These are phyloP conservation scores for Priapulus caudatus DNA, from an alignment of 2,888 invertebrate genomes.

Conservation along the genomic window DNA sequence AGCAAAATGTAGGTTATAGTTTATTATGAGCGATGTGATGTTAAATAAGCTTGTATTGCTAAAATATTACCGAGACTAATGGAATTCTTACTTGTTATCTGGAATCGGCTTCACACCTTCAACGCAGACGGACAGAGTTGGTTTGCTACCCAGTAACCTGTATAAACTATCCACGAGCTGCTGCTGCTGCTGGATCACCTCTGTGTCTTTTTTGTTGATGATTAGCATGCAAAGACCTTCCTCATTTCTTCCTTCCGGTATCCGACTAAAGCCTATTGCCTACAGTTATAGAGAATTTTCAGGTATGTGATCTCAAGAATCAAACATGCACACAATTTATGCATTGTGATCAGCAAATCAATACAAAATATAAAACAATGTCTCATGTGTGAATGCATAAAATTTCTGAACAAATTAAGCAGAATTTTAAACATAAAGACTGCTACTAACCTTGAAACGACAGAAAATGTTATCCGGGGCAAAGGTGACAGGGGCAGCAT, in stretches of 20 bases:
- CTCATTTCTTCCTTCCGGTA: slow-evolving; percentile 74
- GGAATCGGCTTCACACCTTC: slow-evolving; percentile 64
- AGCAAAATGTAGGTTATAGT: too few species aligned
- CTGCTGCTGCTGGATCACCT: slow-evolving; percentile 61
- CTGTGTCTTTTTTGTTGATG: slow-evolving; percentile 67
- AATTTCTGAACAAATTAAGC: too few species aligned
- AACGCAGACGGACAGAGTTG: slow-evolving; percentile 63
- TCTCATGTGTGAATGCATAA: too few species aligned
- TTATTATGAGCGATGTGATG: too few species aligned
- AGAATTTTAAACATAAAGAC: slow-evolving; percentile 17
- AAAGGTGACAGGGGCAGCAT: slow-evolving; percentile 65
- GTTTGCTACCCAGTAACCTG: slow-evolving; percentile 63
- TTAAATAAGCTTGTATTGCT: too few species aligned
- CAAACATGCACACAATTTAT: too few species aligned
- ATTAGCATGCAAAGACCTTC: slow-evolving; percentile 77
- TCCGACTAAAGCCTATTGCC: slow-evolving; percentile 79
- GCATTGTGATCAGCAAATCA: not conserved
- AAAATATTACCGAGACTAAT: slow-evolving; percentile 4
- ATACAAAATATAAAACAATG: too few species aligned
- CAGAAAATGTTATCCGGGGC: slow-evolving; percentile 80
- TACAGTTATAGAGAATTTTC: slow-evolving; percentile 20
- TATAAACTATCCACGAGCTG: slow-evolving; percentile 43
- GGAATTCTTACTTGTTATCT: slow-evolving; percentile 50
- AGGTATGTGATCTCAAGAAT: too few species aligned
- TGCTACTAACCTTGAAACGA: slow-evolving; percentile 56